Conservation (phyloP, 2,888 invertebrate genomes). For the Stenodera caucasica region DNA sequence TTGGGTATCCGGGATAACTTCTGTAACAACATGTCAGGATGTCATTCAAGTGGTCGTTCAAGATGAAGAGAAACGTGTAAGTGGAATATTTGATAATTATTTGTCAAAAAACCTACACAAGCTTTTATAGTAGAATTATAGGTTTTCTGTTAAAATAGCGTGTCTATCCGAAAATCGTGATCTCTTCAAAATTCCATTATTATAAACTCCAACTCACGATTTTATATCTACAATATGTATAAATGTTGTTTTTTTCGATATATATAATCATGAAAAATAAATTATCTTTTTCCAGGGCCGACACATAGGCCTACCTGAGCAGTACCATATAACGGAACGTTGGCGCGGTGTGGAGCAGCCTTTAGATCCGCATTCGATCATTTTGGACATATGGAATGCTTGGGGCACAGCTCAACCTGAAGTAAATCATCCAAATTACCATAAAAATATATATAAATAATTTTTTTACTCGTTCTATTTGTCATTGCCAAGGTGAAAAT, state of each 20-base stretch:
- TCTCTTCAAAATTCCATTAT: slow-evolving; percentile 19
- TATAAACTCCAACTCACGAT: slow-evolving; percentile 20
- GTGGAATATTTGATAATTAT: slow-evolving; percentile 13
- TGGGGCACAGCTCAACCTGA: slow-evolving; percentile 75
- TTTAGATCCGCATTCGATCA: slow-evolving; percentile 69
- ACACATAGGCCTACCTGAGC: slow-evolving; percentile 48
- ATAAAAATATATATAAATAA: neutral
- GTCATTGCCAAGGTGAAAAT: slow-evolving; percentile 51
- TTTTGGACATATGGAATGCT: slow-evolving; percentile 77
- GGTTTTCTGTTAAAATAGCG: neutral
- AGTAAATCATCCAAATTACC: slow-evolving; percentile 51
- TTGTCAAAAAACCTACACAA: neutral
- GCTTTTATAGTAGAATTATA: neutral
- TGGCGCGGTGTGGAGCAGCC: slow-evolving; percentile 79
- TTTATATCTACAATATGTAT: slow-evolving; percentile 9
- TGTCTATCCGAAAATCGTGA: slow-evolving; percentile 1
- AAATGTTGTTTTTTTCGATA: too few species aligned
- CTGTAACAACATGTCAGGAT: slow-evolving; percentile 78
- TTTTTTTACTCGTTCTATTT: slow-evolving; percentile 3
- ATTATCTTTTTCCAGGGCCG: slow-evolving; percentile 47
- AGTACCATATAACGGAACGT: slow-evolving; percentile 74
- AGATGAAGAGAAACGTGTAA: slow-evolving; percentile 56
- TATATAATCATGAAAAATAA: neutral
- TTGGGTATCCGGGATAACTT: slow-evolving; percentile 78
- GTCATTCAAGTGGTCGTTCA: slow-evolving; percentile 72